Percentiles rank a stretch among this genome's conserved stretches.
These are phyloP conservation scores for Microcebus tavaratra DNA, from an alignment of 2,113 vertebrate species.

Conservation along the genomic window DNA sequence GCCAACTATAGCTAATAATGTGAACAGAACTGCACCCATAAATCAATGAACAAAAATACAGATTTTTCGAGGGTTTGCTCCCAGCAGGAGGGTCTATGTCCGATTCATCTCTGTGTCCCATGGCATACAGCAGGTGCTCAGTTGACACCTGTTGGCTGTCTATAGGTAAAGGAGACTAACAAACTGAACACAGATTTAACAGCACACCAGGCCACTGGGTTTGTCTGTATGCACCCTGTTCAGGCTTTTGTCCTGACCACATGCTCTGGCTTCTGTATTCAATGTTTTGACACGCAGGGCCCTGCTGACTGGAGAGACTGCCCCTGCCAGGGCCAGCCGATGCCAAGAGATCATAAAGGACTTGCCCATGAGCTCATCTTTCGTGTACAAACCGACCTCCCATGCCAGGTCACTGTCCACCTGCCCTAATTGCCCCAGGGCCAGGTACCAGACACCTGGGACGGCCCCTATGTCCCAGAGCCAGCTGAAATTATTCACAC, in stretches of 20 bases:
- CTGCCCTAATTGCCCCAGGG: too few species aligned
- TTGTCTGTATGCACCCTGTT: neutral
- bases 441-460: neutral
- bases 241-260: too few species aligned
- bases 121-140: neutral
- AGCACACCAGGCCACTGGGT: neutral
- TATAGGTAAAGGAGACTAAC: neutral
- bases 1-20: neutral
- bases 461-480: neutral
- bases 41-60: neutral
- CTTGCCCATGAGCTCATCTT: neutral
- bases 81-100: neutral
- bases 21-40: neutral
- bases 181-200: neutral
- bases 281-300: neutral
- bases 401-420: too few species aligned
- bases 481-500: neutral
- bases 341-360: neutral
- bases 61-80: neutral
- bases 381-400: neutral
- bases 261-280: neutral
- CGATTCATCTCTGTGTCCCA: neutral
- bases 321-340: neutral
- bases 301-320: neutral
- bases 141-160: neutral